These are phyloP conservation scores for Dynastes hyllus DNA, from an alignment of 2,888 invertebrate species.

Conservation along the genomic window DNA sequence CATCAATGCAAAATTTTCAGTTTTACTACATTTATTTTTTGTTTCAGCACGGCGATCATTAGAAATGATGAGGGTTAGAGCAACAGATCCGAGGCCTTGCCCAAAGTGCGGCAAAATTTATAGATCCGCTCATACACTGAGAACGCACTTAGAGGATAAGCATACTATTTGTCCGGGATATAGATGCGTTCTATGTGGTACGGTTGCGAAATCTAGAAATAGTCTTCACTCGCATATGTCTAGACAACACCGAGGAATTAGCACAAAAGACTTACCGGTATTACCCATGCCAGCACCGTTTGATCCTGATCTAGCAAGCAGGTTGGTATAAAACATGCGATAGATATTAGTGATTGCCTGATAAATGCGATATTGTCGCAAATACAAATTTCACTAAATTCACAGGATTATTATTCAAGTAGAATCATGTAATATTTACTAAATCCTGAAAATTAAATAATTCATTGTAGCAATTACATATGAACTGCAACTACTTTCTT, in stretches of 20 bases:
- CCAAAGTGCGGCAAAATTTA: slow-evolving; percentile 96
- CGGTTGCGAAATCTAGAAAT: slow-evolving; percentile 93
- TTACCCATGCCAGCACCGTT: slow-evolving; percentile 94
- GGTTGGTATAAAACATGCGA: slow-evolving; percentile 68
- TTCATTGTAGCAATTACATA: too few species aligned
- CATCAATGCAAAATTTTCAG: not conserved
- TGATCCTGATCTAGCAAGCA: slow-evolving; percentile 91
- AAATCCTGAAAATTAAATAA: too few species aligned
- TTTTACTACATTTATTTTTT: slow-evolving; percentile 15
- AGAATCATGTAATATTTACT: too few species aligned
- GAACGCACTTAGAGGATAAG: slow-evolving; percentile 94
- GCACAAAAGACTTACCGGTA: slow-evolving; percentile 93
- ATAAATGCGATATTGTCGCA: too few species aligned
- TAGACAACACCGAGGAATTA: slow-evolving; percentile 93
- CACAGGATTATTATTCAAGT: too few species aligned
- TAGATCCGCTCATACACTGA: slow-evolving; percentile 91
- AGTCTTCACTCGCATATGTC: slow-evolving; percentile 96
- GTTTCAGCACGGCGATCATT: slow-evolving; percentile 83
- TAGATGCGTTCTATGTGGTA: slow-evolving; percentile 92
- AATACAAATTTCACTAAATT: too few species aligned
- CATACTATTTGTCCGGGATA: slow-evolving; percentile 95
- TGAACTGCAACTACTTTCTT: too few species aligned
- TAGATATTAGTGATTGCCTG: not conserved
- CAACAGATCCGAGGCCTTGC: slow-evolving; percentile 93
- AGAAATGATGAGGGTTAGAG: slow-evolving; percentile 90